Conservation (phyloP, 2,888 invertebrate species). For the Philereme vetulata region DNA sequence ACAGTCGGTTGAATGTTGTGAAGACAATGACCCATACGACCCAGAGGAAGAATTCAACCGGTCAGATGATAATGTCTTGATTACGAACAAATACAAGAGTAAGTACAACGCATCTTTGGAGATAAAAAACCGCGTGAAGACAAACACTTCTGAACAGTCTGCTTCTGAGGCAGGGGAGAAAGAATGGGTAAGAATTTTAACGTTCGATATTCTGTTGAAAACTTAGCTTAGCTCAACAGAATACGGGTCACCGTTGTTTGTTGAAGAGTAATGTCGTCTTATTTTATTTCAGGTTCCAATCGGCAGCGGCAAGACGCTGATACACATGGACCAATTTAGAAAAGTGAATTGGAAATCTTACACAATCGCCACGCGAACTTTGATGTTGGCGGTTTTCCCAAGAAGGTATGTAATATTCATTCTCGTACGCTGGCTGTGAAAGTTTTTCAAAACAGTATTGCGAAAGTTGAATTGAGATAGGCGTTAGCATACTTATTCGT, state of each 20-base stretch:
- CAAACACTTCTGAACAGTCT: slow-evolving; percentile 10
- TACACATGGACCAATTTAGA: slow-evolving; percentile 65
- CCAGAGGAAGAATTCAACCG: slow-evolving; percentile 48
- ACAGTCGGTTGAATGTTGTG: slow-evolving; percentile 22
- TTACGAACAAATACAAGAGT: slow-evolving; percentile 55
- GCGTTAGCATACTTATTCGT: neutral
- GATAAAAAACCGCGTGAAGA: slow-evolving; percentile 12
- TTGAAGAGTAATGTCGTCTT: neutral
- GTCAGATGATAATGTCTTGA: slow-evolving; percentile 57
- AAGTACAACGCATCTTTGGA: slow-evolving; percentile 26
- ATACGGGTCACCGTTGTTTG: neutral
- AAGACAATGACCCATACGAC: slow-evolving; percentile 26
- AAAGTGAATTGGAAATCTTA: slow-evolving; percentile 77
- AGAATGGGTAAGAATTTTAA: slow-evolving; percentile 48
- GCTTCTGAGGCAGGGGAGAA: slow-evolving; percentile 14
- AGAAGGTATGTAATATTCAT: slow-evolving; percentile 55
- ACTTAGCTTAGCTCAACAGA: neutral
- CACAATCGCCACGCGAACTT: slow-evolving; percentile 75
- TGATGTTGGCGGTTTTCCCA: slow-evolving; percentile 74
- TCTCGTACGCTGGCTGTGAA: slow-evolving; percentile 9
- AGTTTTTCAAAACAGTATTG: slow-evolving; percentile 7
- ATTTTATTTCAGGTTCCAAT: slow-evolving; percentile 65
- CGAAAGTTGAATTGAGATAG: slow-evolving; percentile 1
- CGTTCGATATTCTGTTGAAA: neutral
- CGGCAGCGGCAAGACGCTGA: slow-evolving; percentile 72